These are phyloP conservation scores for Raphicerus campestris DNA, from an alignment of 2,113 vertebrate species.

Conservation along the genomic window DNA sequence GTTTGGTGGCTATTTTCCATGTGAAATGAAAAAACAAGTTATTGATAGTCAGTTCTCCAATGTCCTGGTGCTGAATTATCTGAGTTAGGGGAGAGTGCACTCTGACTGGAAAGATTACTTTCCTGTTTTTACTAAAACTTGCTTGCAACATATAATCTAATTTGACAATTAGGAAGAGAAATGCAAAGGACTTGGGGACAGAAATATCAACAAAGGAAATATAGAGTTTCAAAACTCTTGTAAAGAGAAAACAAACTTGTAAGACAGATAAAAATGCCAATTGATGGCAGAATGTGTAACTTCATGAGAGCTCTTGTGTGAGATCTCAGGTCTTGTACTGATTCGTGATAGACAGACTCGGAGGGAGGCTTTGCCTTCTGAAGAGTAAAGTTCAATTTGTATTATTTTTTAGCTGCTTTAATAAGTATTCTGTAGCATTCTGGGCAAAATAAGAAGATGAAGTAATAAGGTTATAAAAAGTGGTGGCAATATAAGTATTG, in stretches of 20 bases:
- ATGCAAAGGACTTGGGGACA: neutral
- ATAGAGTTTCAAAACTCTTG: neutral
- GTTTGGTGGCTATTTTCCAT: neutral
- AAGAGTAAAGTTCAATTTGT: neutral
- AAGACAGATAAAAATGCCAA: neutral
- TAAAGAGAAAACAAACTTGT: neutral
- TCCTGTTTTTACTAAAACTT: neutral
- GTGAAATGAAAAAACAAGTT: neutral
- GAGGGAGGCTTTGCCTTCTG: neutral
- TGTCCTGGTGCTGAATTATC: neutral
- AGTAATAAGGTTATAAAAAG: neutral
- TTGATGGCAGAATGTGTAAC: neutral
- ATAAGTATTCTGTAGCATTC: neutral
- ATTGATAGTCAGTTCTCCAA: too few relatives aligned
- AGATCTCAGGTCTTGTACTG: neutral
- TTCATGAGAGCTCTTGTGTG: neutral
- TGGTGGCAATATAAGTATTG: neutral
- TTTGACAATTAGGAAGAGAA: neutral
- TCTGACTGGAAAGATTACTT: neutral
- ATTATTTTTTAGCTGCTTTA: neutral
- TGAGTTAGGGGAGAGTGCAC: neutral
- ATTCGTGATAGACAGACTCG: neutral
- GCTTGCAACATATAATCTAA: neutral
- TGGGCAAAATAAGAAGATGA: neutral
- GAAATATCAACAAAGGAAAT: neutral